These are phyloP conservation scores for Synergus japonicus DNA, from an alignment of 2,888 invertebrate genomes.

Conservation along the genomic window DNA sequence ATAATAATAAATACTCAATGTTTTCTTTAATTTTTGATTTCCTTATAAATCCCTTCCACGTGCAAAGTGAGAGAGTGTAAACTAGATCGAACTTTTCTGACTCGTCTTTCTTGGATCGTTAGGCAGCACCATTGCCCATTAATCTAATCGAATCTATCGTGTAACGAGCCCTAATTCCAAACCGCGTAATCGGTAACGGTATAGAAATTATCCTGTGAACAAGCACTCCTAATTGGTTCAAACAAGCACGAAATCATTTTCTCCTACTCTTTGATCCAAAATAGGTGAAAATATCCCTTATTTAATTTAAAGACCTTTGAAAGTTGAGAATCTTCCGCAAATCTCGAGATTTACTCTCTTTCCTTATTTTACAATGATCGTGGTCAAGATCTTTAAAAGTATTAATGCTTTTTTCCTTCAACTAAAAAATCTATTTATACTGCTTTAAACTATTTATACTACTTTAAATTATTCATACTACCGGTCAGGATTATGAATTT, in stretches of 20 bases:
- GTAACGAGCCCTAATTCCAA: slow-evolving; percentile 64
- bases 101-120: slow-evolving; percentile 59
- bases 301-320: not conserved
- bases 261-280: slow-evolving; percentile 41
- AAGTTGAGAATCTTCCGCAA: not conserved
- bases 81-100: slow-evolving; percentile 48
- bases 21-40: not conserved
- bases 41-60: not conserved
- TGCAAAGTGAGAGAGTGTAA: slow-evolving; percentile 18
- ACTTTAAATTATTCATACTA: too few species aligned
- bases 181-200: slow-evolving; percentile 65
- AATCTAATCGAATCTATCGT: slow-evolving; percentile 66
- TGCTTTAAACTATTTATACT: too few species aligned
- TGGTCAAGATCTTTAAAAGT: too few species aligned
- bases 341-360: too few species aligned
- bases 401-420: too few species aligned
- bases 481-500: too few species aligned
- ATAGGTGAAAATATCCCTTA: not conserved
- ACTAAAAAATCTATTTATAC: too few species aligned
- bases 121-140: slow-evolving; percentile 59
- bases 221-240: slow-evolving; percentile 59
- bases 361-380: too few species aligned
- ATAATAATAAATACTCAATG: too few species aligned
- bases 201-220: slow-evolving; percentile 60
- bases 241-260: slow-evolving; percentile 48